Evolutionary conservation across 2,797 vertebrate genomes (phyloP).

Genomic region (Paguma larvata): DNA sequence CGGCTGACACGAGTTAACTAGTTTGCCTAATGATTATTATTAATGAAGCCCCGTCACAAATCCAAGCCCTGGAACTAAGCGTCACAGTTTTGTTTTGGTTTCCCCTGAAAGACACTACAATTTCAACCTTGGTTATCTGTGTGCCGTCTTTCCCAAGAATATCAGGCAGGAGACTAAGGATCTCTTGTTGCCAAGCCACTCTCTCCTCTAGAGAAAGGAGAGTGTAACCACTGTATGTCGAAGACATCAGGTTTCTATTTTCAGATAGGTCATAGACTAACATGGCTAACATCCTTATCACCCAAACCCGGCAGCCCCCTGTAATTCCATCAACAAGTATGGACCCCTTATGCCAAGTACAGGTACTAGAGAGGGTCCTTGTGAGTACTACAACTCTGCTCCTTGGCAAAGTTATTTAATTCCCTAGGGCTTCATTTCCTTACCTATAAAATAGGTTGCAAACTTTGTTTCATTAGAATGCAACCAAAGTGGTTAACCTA

Average conservation of each 20-base stretch:
- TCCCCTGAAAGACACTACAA: neutral
- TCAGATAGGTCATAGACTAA: neutral
- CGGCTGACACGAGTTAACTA: neutral
- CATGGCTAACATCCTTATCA: neutral
- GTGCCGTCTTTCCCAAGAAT: neutral
- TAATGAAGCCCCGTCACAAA: neutral
- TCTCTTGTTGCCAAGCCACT: neutral
- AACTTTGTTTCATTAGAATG: neutral
- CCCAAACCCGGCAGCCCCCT: neutral
- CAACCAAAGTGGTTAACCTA: neutral
- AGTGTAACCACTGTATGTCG: neutral
- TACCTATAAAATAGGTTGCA: neutral
- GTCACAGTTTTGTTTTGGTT: neutral
- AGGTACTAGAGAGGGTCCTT: neutral
- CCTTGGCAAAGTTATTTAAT: neutral
- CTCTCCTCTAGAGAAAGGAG: neutral
- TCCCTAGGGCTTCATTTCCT: neutral
- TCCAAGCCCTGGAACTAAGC: neutral
- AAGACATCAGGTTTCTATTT: neutral
- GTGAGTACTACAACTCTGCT: neutral
- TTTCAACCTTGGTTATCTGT: neutral
- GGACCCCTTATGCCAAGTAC: neutral
- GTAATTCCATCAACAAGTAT: neutral
- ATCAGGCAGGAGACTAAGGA: neutral
- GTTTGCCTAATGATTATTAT: constrained; percentile 2